These are phyloP conservation scores for Astatoreochromis straeleni DNA, from an alignment of 2,113 vertebrate species.

Conservation along the genomic window DNA sequence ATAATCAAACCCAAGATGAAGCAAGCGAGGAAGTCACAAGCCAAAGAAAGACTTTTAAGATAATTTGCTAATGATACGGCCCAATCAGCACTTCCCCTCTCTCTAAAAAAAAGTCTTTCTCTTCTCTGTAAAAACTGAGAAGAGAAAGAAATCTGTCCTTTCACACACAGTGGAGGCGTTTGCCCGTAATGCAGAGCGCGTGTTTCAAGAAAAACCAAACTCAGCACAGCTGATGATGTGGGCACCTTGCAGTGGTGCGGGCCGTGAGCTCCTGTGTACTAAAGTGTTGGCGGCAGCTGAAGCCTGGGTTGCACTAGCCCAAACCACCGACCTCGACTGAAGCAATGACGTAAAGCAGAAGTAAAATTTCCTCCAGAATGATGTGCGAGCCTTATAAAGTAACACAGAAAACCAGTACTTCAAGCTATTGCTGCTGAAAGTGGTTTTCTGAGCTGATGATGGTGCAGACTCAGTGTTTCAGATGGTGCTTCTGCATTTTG, in stretches of 20 bases:
- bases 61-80: neutral
- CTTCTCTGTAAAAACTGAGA: neutral
- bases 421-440: neutral
- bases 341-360: neutral
- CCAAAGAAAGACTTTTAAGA: neutral
- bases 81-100: neutral
- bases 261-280: neutral
- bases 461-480: neutral
- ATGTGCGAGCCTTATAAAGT: rapidly evolving
- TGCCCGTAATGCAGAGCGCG: neutral
- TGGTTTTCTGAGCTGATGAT: neutral
- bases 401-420: neutral
- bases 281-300: rapidly evolving
- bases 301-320: neutral
- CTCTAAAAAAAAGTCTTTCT: neutral
- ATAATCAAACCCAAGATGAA: neutral
- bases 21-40: neutral
- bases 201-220: neutral
- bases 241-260: neutral
- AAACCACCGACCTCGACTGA: neutral
- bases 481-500: neutral
- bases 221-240: rapidly evolving
- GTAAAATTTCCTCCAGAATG: neutral
- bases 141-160: neutral
- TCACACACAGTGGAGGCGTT: neutral